Base-by-base conservation (phyloP, 2,797 vertebrate genomes). In the Onychomys leucogaster region DNA sequence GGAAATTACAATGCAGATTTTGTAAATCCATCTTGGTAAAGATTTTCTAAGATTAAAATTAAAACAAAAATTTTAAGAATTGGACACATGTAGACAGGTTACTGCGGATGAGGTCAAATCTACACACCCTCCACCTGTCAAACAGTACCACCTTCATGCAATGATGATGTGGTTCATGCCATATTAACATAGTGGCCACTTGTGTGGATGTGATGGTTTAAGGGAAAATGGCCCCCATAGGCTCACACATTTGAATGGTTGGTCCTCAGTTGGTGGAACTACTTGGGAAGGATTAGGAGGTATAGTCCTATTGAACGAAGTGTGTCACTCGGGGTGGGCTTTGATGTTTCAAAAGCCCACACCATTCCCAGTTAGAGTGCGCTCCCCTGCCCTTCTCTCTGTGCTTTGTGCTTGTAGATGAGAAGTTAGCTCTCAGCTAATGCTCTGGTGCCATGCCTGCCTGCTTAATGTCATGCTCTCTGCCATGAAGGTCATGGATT, bases 31-130 rank as follows among this genome's bases (percentile, higher is more conserved):
- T 71, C 37, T 84, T 82, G 90, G 57, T 19, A 73, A 76, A 93
- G 43, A 52, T 21, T 61, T 76, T 46, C 57, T 78, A 59, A 19
- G 6, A 87, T n/a, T 91, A 37, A 94, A 91, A 83, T 80, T 59
- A 77, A 95, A 80, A 81, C 49, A 94, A 71, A 77, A 25, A 55
- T 34, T 67, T 59, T 69, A 59, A 94, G 92, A 32, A 49, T 6
- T 41, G 49, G 2, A 71, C 34, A 87, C 65, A 86, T 71, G 46
- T 41, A 55, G 84, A 71, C 49, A 71, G 21, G 46, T 57, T 37
- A 88, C 0, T 55, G 52, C 61, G 46, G 69, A 92, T 59, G 49
- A 61, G 34, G 29, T 87, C 55, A 37, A 59, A 91, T 37, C 3
- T 71, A 81, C 1, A 25, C 17, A 49, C 3, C 52, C 23, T 7